Conservation (phyloP, 2,797 vertebrate genomes). For the Sparidentex hasta region DNA sequence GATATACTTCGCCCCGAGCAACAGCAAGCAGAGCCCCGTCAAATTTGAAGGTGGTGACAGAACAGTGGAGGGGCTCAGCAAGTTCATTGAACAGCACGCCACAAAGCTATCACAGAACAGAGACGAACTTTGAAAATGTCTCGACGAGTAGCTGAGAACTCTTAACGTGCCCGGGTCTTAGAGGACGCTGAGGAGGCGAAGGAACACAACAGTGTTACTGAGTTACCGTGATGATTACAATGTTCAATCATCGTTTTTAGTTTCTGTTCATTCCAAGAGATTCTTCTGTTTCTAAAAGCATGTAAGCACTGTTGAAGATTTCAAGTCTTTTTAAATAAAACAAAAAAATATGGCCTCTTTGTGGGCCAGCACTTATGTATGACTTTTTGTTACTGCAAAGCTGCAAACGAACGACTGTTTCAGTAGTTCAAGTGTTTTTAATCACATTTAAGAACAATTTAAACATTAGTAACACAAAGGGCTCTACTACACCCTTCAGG, state of each 20-base stretch:
- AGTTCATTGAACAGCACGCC: slow-evolving; percentile 93
- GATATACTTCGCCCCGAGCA: slow-evolving; percentile 93
- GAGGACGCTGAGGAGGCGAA: slow-evolving; percentile 46
- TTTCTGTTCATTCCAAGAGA: slow-evolving; percentile 80
- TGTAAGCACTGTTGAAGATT: slow-evolving; percentile 80
- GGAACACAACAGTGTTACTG: slow-evolving; percentile 74
- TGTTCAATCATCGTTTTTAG: slow-evolving; percentile 68
- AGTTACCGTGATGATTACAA: slow-evolving; percentile 62
- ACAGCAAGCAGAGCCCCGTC: slow-evolving; percentile 92
- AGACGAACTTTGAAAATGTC: slow-evolving; percentile 91
- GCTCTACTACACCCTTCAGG: neutral
- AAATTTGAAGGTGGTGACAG: slow-evolving; percentile 92
- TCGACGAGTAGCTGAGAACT: slow-evolving; percentile 71
- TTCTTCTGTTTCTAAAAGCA: slow-evolving; percentile 82
- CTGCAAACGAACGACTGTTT: neutral
- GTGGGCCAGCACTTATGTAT: slow-evolving; percentile 22
- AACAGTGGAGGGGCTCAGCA: slow-evolving; percentile 92
- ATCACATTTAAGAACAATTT: slow-evolving; percentile 46
- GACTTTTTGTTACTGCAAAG: slow-evolving; percentile 16
- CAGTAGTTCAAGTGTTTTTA: slow-evolving; percentile 35
- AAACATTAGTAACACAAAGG: slow-evolving; percentile 32
- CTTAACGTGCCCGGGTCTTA: slow-evolving; percentile 41
- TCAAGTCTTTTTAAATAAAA: slow-evolving; percentile 87
- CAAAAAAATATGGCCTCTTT: slow-evolving; percentile 45
- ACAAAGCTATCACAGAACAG: slow-evolving; percentile 86